Evolutionary conservation across 1,140 invertebrate species (phyloP), one percentile per base, ranked within the genome.

Genomic region (Pissodes strobi): DNA sequence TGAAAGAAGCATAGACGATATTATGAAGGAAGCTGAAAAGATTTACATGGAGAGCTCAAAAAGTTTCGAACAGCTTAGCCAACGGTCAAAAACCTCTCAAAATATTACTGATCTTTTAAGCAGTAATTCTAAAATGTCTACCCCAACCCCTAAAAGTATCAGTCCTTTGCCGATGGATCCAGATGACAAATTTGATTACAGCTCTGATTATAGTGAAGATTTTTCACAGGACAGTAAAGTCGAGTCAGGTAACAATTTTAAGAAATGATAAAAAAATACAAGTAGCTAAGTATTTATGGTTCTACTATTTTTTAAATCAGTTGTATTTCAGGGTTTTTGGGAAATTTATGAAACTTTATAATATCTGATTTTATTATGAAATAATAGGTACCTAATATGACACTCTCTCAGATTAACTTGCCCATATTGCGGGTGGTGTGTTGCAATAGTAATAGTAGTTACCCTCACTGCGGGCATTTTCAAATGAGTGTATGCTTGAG

Each of bases 21-120:
- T 79, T 17, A 74, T 79, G 69, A 69, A 70, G 52, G 75, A 79
- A 64, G 73, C 75, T 17, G 77, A 79, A 57, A 74, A 66, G 55
- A 72, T 78, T 19, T 77, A 75, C 57, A 70, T 75, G 37, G 76
- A 78, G 56, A 79, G 77, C 63, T 79, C 77, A 8, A 78, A 78
- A 58, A 77, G 74, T 51, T 79, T 78, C 66, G 77, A 79, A 61
- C 77, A 79, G 45, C 62, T 79, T 10, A 77, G 75, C 43, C 72
- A 73, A 39, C 60, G 67, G 22, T 77, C 75, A 9, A 72, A 70
- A 57, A 76, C 75, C 5, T 77, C 74, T 4, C 70, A 76, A 27
- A 75, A 76, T 69, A 61, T 78, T 41, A 70, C 70, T 18, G 73
- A 75, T 46, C 56, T 76, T 37, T 46, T 69, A 13, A 69, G 68